Conservation (phyloP, 2,113 vertebrate species). For the Ardeotis arabs region DNA sequence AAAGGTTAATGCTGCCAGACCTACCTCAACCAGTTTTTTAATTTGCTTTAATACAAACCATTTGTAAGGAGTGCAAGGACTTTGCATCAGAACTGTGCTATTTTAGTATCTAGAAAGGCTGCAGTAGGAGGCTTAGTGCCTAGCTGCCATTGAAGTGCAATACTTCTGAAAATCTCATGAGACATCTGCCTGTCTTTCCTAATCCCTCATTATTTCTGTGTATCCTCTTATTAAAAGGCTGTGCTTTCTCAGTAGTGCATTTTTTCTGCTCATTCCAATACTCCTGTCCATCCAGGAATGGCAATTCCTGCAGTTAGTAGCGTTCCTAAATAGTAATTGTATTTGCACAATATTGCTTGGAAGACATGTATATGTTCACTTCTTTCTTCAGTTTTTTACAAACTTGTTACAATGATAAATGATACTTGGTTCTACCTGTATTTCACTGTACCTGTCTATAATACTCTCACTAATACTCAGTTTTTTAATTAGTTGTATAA, state of each 20-base stretch:
- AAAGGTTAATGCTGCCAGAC: not conserved
- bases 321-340: not conserved
- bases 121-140: not conserved
- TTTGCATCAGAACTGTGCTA: not conserved
- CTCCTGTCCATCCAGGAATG: not conserved
- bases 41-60: not conserved
- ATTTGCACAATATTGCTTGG: not conserved
- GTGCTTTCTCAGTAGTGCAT: not conserved
- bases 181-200: not conserved
- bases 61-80: not conserved
- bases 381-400: not conserved
- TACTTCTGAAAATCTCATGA: not conserved
- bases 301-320: not conserved
- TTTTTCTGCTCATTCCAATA: not conserved
- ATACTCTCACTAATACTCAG: not conserved
- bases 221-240: not conserved
- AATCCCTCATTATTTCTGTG: not conserved
- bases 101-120: not conserved
- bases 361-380: not conserved
- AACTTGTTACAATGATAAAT: not conserved
- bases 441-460: not conserved
- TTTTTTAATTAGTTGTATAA: not conserved
- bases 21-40: not conserved
- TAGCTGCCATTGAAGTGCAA: not conserved
- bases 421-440: not conserved